Evolutionary conservation across 2,797 vertebrate genomes (phyloP).

Genomic region (Anas bernieri): DNA sequence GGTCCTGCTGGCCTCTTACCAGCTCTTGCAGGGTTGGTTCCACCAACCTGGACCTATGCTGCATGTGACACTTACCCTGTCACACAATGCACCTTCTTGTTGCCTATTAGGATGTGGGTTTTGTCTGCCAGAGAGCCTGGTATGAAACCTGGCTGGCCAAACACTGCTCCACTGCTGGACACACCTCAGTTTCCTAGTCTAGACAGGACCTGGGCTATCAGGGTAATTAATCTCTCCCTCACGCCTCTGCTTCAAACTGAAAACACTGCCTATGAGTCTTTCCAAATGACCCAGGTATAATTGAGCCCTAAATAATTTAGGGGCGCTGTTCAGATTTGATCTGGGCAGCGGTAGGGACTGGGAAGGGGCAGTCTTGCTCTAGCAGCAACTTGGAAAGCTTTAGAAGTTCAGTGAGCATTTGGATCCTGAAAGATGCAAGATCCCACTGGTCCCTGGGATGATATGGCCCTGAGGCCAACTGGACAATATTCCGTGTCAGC

Average conservation of each 20-base stretch:
- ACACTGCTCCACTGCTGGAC: neutral
- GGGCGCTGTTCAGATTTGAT: neutral
- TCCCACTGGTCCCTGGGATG: neutral
- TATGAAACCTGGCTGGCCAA: neutral
- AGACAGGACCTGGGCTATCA: neutral
- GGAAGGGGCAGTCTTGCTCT: neutral
- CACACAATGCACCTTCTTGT: neutral
- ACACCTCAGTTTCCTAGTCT: neutral
- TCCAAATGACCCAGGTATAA: conserved; percentile 41
- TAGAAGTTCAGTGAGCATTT: neutral
- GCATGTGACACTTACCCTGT: neutral
- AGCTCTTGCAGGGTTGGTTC: neutral
- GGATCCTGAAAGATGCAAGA: neutral
- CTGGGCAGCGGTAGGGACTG: neutral
- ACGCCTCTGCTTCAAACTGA: neutral
- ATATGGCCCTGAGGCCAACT: neutral
- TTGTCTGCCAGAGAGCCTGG: neutral
- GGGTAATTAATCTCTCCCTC: conserved; percentile 13
- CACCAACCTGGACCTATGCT: neutral
- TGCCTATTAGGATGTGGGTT: neutral
- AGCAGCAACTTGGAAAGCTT: neutral
- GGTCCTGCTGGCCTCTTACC: neutral
- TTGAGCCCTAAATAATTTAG: conserved; percentile 48
- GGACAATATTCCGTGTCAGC: neutral
- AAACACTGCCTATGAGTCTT: conserved; percentile 27